Base-by-base conservation (phyloP, 1,140 invertebrate species). In the Chironomus striatipennis region DNA sequence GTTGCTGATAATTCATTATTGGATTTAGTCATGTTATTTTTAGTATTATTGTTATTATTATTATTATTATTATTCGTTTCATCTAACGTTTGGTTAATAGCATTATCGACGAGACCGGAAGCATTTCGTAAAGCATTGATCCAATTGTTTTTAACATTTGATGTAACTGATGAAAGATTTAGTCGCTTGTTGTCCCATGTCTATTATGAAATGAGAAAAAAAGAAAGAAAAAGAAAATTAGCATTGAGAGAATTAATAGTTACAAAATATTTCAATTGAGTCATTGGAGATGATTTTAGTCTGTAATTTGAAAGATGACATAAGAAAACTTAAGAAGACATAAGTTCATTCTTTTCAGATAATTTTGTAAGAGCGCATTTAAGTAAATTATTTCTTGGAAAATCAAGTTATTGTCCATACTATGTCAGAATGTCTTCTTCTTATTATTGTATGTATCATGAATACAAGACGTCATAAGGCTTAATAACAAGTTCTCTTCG, bases 141-240 rank as follows among this genome's bases (percentile, higher is more conserved):
- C 96, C 96, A 98, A 79, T 94, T 96, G 57, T 89, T 89, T 77
- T 96, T 88, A 73, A 98, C 97, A 2, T 94, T 94, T 21, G 92
- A 90, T 7, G 95, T 98, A 72, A 98, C 90, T 18, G 96, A 96
- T 34, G 95, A 95, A 74, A 98, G 81, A 1, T 92, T 86, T 75
- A 93, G 88, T 67, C 89, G 87, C 78, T 88, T 87, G 43, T 91
- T 90, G 77, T 94, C 92, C 90, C 92, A 93, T 17, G 91, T 92
- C 65, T 70, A 21, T 91, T 92, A 82, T 74, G 83, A 86, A 77
- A 80, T 76, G n/a, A n/a, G n/a, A n/a, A n/a, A n/a, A 42, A 76
- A 74, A 65, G 75, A 76, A 76, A 67, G 20, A 42, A 76, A n/a
- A 47, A 17, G n/a, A 47, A 73, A 24, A 70, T 47, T 10, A 15